A percentile compares a stretch with the other conserved stretches of the same genome.
Evolutionary conservation across 2,888 invertebrate genomes (phyloP).

Genomic region (Metellina segmentata): DNA sequence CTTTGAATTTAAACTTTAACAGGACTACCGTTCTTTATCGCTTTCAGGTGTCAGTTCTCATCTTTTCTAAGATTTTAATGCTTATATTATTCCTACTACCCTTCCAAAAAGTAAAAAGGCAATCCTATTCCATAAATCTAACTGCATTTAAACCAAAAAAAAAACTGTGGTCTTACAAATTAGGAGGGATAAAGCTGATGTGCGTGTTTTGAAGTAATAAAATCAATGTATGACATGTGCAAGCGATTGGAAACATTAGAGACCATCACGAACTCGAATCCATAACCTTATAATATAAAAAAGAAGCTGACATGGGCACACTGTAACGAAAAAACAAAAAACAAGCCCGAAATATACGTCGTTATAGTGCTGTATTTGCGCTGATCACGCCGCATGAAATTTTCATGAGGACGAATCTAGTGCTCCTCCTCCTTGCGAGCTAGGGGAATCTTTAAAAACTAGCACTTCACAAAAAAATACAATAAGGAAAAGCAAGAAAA

Average conservation of each 20-base stretch:
- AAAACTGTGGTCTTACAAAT: neutral
- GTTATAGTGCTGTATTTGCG: constrained; percentile 31
- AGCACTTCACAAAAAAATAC: constrained; percentile 5
- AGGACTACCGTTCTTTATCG: too few species aligned
- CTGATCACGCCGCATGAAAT: constrained; percentile 59
- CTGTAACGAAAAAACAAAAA: neutral
- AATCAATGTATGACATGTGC: neutral
- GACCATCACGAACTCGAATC: neutral
- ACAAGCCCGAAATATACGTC: neutral
- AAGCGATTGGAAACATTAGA: neutral
- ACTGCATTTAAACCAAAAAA: neutral
- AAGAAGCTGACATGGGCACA: constrained; percentile 3
- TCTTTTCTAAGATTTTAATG: too few species aligned
- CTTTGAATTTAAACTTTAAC: too few species aligned
- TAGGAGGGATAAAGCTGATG: neutral
- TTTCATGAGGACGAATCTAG: constrained; percentile 55
- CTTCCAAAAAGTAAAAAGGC: too few species aligned
- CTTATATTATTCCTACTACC: too few species aligned
- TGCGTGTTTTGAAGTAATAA: neutral
- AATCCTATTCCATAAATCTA: too few species aligned
- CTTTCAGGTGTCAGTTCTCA: too few species aligned
- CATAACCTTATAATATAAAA: neutral
- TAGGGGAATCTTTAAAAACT: constrained; percentile 27
- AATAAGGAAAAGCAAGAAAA: neutral
- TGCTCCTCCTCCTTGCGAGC: constrained; percentile 9